Conservation (phyloP, 1,140 invertebrate species). For the Diabrotica virgifera region DNA sequence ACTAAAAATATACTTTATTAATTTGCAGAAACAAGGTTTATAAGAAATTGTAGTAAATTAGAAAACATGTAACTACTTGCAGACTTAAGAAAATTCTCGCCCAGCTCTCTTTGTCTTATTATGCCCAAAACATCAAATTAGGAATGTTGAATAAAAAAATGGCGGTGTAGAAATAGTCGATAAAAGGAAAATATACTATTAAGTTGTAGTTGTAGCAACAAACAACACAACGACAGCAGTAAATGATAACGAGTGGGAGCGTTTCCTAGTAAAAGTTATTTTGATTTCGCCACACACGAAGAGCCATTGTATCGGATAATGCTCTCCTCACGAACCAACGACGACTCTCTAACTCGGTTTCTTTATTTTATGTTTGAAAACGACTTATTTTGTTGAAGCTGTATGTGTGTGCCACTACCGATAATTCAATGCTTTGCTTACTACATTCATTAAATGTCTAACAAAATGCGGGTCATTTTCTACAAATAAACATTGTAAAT, state of each 20-base stretch:
- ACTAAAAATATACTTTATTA: no score
- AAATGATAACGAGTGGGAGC: slow-evolving; percentile 1
- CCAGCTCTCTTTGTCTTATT: no score
- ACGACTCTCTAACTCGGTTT: not conserved
- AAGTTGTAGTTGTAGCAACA: slow-evolving; percentile 2
- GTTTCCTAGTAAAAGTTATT: slow-evolving; percentile 3
- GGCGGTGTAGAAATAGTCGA: not conserved
- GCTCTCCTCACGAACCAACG: not conserved
- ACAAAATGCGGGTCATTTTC: no score
- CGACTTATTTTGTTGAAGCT: not conserved
- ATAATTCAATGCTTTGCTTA: no score
- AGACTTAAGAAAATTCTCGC: no score
- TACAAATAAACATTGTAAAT: no score
- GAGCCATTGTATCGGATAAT: slow-evolving; percentile 2
- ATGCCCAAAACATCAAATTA: no score
- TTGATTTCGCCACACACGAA: slow-evolving; percentile 1
- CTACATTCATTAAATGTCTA: no score
- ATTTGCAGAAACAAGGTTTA: no score
- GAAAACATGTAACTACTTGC: no score
- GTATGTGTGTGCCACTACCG: no score
- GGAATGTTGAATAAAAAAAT: not conserved
- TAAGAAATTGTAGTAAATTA: no score
- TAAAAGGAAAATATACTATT: slow-evolving; percentile 3
- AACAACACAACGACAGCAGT: slow-evolving; percentile 1
- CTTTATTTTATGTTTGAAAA: not conserved